phyloP scores from a whole-genome alignment of 1,140 invertebrate species.

The Dufourea novaeangliae region DNA sequence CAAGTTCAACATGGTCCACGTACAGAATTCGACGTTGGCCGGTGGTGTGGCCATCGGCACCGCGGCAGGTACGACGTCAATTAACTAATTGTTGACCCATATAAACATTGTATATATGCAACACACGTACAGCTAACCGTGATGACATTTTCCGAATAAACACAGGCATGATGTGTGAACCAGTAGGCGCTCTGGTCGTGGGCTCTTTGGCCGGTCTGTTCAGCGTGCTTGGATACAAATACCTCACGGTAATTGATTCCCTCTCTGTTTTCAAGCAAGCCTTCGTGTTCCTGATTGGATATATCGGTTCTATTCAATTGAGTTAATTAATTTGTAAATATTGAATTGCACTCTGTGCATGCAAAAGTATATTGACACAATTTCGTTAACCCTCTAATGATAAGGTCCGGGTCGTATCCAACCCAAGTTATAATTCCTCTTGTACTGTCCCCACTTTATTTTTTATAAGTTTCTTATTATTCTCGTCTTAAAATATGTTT shows the following conservation, averaged over 20 bases:
- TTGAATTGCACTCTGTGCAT: background rate
- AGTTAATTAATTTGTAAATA: background rate
- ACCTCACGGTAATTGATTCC: constrained; percentile 87
- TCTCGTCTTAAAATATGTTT: too few relatives aligned
- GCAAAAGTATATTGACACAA: background rate
- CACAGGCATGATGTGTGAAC: constrained; percentile 88
- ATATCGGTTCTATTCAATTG: background rate
- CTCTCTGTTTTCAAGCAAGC: background rate
- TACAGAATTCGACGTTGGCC: constrained; percentile 95
- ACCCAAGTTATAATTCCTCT: too few relatives aligned
- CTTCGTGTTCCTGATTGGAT: background rate
- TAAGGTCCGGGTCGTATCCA: too few relatives aligned
- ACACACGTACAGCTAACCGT: background rate
- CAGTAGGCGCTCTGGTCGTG: constrained; percentile 92
- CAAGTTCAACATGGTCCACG: constrained; percentile 95
- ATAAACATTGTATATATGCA: background rate
- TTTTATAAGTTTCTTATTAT: too few relatives aligned
- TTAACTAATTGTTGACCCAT: constrained; percentile 28
- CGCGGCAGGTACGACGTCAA: constrained; percentile 73
- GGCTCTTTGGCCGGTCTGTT: constrained; percentile 91
- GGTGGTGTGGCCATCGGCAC: constrained; percentile 87
- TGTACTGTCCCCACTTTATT: too few relatives aligned
- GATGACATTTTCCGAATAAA: constrained; percentile 31
- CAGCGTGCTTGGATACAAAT: constrained; percentile 93
- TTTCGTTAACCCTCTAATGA: too few relatives aligned